Evolutionary conservation across 2,113 vertebrate species (phyloP).

Genomic region (Rafetus swinhoei): DNA sequence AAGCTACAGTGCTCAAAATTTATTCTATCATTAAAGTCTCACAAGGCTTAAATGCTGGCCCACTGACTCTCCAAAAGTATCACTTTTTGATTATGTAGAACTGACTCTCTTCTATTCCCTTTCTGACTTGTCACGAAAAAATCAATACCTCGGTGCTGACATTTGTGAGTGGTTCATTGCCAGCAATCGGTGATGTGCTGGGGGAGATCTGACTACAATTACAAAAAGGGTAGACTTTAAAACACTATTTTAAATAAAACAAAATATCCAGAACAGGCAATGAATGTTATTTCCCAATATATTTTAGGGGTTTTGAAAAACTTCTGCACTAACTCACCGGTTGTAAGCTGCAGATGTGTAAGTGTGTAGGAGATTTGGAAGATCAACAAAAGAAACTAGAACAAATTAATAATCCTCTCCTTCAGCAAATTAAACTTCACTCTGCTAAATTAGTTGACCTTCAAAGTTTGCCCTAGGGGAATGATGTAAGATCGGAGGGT

Average conservation of each 20-base stretch:
- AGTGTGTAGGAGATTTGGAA: slow-evolving; percentile 17
- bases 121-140: background rate
- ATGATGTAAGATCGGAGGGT: slow-evolving; percentile 20
- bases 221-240: background rate
- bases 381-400: slow-evolving; percentile 46
- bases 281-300: background rate
- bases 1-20: background rate
- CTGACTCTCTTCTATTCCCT: background rate
- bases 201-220: background rate
- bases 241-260: background rate
- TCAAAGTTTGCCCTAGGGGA: slow-evolving; percentile 41
- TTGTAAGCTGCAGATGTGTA: background rate
- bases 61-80: background rate
- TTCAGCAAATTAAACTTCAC: slow-evolving; percentile 64
- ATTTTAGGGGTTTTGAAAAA: background rate
- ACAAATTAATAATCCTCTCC: slow-evolving; percentile 60
- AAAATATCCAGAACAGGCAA: background rate
- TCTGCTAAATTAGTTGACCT: slow-evolving; percentile 65
- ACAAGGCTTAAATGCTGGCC: background rate
- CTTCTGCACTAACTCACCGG: background rate
- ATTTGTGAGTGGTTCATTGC: background rate
- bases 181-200: background rate
- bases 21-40: background rate
- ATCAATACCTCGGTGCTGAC: background rate
- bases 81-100: background rate